Evolutionary conservation across 2,888 invertebrate genomes (phyloP).

Genomic region (Sphecodes monilicornis): DNA sequence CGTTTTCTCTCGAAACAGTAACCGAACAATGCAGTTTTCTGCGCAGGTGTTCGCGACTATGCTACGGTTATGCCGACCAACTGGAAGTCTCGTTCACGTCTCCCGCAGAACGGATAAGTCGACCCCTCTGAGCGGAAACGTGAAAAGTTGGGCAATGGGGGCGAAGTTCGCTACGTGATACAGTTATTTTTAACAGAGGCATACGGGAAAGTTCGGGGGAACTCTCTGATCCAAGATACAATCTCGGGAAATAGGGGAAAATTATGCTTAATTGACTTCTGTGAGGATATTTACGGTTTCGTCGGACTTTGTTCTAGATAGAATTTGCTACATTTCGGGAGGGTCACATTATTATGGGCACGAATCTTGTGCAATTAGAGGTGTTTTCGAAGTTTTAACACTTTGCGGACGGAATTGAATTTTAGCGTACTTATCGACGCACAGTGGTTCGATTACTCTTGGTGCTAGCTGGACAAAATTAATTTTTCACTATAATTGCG

Average conservation of each 20-base stretch:
- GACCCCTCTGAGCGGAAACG: background rate
- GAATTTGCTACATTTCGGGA: no score
- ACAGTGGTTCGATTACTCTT: no score
- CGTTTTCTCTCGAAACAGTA: conserved; percentile 2
- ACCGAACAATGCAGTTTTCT: conserved; percentile 41
- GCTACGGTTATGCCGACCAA: conserved; percentile 7
- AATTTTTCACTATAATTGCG: no score
- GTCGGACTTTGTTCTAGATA: no score
- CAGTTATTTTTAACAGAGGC: background rate
- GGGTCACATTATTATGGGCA: no score
- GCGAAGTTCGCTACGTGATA: background rate
- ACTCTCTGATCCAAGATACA: background rate
- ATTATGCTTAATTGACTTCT: background rate
- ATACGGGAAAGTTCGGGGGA: background rate
- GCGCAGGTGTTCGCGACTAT: conserved; percentile 2
- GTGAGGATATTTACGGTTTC: background rate
- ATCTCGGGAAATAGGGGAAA: background rate
- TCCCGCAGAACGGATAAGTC: background rate
- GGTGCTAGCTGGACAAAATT: no score
- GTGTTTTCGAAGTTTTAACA: no score
- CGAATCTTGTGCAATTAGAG: no score
- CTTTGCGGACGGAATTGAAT: no score
- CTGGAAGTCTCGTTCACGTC: background rate
- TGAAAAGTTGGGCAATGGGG: background rate
- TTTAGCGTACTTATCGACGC: no score